These are phyloP conservation scores for Cavia aperea DNA, from an alignment of 2,113 vertebrate genomes.

Conservation along the genomic window DNA sequence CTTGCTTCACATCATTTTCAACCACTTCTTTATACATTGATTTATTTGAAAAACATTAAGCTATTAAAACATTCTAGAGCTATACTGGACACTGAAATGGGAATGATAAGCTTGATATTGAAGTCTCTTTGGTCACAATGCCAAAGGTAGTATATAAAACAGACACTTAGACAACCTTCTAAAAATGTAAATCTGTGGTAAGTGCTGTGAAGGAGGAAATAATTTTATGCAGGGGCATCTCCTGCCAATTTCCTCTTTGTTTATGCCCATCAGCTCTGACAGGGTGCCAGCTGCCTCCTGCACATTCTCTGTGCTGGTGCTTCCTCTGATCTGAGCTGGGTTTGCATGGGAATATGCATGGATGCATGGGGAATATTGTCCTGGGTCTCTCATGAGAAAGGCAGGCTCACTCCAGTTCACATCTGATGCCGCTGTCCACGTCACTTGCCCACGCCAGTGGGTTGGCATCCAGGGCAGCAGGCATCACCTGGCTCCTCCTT, in stretches of 20 bases:
- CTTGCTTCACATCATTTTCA: neutral
- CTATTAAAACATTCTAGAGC: neutral
- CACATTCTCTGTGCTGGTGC: neutral
- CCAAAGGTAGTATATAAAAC: neutral
- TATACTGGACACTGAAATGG: neutral
- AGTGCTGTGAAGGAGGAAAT: conserved; percentile 29
- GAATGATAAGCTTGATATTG: neutral
- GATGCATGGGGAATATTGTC: neutral
- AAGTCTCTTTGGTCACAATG: neutral
- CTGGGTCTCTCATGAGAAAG: neutral
- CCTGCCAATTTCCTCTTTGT: conserved; percentile 13
- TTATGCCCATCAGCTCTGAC: neutral
- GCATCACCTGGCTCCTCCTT: neutral
- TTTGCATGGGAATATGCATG: neutral
- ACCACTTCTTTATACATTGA: neutral
- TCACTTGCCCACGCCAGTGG: rapidly evolving
- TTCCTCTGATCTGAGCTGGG: neutral
- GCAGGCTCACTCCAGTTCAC: neutral
- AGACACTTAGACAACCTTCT: conserved; percentile 18
- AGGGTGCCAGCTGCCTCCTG: neutral
- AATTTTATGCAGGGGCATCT: neutral
- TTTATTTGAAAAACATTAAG: conserved; percentile 38
- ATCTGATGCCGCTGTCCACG: neutral
- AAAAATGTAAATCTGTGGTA: neutral
- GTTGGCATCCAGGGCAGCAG: neutral